Evolutionary conservation across 2,113 vertebrate species (phyloP).

Genomic region (Epinephelus lanceolatus): DNA sequence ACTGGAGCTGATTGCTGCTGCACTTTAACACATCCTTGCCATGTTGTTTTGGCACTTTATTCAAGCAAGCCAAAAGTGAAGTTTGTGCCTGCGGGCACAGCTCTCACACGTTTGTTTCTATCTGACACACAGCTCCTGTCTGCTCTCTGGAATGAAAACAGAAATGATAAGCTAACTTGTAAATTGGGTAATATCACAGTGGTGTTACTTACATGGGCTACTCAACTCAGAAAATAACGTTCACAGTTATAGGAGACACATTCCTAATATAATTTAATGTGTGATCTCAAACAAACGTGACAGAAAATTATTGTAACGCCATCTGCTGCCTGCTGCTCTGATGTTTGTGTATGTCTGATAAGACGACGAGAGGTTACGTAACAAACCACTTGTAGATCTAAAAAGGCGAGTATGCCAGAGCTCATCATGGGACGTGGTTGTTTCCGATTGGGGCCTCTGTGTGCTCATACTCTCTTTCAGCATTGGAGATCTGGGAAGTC

Average conservation of each 20-base stretch:
- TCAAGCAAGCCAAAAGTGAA: slow-evolving; percentile 54
- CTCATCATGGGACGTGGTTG: slow-evolving; percentile 64
- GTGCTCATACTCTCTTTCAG: slow-evolving; percentile 55
- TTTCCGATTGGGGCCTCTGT: slow-evolving; percentile 57
- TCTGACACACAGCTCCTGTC: slow-evolving; percentile 40
- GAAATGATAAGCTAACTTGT: slow-evolving; percentile 5
- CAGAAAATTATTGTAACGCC: slow-evolving; percentile 2
- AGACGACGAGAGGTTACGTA: slow-evolving; percentile 19
- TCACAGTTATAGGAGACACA: not conserved
- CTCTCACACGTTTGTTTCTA: slow-evolving; percentile 35
- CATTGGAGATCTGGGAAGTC: slow-evolving; percentile 69
- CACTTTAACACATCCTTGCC: slow-evolving; percentile 53
- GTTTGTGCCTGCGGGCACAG: slow-evolving; percentile 51
- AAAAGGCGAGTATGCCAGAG: slow-evolving; percentile 43
- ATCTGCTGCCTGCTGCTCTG: not conserved
- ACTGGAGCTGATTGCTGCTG: slow-evolving; percentile 38
- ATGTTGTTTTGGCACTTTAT: slow-evolving; percentile 63
- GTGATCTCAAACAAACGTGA: not conserved
- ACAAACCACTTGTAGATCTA: slow-evolving; percentile 47
- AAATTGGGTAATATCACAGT: not conserved
- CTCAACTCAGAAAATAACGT: slow-evolving; percentile 7
- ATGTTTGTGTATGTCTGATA: slow-evolving; percentile 20
- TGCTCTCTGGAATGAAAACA: slow-evolving; percentile 22
- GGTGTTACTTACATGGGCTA: not conserved
- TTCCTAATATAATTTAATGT: not conserved